These are phyloP conservation scores for Morone chrysops DNA, from an alignment of 2,113 vertebrate genomes.

Conservation along the genomic window DNA sequence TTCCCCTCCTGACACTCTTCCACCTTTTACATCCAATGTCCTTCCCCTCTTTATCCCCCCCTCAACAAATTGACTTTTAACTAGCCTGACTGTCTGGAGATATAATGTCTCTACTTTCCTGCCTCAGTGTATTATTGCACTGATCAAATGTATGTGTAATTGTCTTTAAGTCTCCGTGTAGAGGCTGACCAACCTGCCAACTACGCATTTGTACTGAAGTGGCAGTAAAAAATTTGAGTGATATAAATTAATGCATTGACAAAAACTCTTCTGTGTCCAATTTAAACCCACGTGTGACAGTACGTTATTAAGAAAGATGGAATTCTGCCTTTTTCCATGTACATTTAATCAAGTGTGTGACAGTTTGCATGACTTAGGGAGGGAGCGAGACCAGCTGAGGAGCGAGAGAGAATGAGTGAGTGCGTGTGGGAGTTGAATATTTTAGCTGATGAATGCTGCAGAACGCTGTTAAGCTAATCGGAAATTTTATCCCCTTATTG, in stretches of 20 bases:
- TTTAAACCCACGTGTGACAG: background rate
- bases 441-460: constrained; percentile 67
- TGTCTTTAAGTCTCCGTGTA: background rate
- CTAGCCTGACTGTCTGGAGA: background rate
- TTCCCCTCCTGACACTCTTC: constrained; percentile 19
- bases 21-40: constrained; percentile 27
- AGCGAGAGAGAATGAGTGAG: background rate
- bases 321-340: constrained; percentile 8
- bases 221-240: background rate
- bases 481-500: constrained; percentile 74
- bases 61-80: constrained; percentile 39
- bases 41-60: constrained; percentile 6
- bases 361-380: constrained; percentile 32
- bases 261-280: background rate
- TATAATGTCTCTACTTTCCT: constrained; percentile 6
- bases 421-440: constrained; percentile 55
- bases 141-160: constrained; percentile 26
- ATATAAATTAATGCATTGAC: background rate
- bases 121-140: background rate
- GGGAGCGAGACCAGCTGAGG: constrained; percentile 12
- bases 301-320: background rate
- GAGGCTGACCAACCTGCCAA: background rate
- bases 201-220: constrained; percentile 9
- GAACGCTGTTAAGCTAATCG: constrained; percentile 73
- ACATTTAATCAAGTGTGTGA: constrained; percentile 33